Base-by-base conservation (phyloP, 2,113 vertebrate genomes). In the Hipposideros armiger region DNA sequence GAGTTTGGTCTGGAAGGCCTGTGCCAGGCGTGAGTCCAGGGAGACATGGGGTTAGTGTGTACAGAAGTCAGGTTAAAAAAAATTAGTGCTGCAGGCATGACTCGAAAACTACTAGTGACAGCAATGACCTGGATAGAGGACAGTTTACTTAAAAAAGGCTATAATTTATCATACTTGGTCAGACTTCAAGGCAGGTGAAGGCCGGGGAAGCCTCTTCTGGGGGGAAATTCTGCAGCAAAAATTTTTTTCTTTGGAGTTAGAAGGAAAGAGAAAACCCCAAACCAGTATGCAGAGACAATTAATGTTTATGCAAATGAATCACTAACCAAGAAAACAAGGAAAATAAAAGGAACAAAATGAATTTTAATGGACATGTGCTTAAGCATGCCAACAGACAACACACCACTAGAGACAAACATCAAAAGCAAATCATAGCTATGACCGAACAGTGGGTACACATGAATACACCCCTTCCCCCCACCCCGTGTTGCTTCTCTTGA, bases 351-450 rank as follows among this genome's bases (percentile, higher is more conserved):
- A 98, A 97, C 98, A 98, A 97, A 98, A 98, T 98, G 97, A 98
- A 98, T 96, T 98, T 99, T 98, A 98, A 98, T 98, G 98, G 97
- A 97, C 97, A 98, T 97, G 98, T 99, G 98, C 98, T 95, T 45
- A 78, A 96, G 98, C 99, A 99, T 99, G 99, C 98, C 97, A 98
- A 98, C 97, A 95, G 98, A 98, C 96, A 98, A 97, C 98, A 98
- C 11, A 95, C 86, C 76, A 97, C 30, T 2, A 97, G 95, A 96
- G 98, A 97, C 97, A 98, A 96, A 99, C 97, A 98, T 85, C 95
- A 97, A 98, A 97, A 97, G 98, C 98, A 98, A 97, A 98, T 97
- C 90, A 93, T 36, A 97, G 98, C 97, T 97, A 97, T 96, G 98
- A 97, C 97, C 98, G 87, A 98, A 98, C 96, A 93, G 93, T 89